A percentile compares a stretch with the other conserved stretches of the same genome.
Evolutionary conservation across 2,888 invertebrate genomes (phyloP).

Genomic region (Brenthis daphne): DNA sequence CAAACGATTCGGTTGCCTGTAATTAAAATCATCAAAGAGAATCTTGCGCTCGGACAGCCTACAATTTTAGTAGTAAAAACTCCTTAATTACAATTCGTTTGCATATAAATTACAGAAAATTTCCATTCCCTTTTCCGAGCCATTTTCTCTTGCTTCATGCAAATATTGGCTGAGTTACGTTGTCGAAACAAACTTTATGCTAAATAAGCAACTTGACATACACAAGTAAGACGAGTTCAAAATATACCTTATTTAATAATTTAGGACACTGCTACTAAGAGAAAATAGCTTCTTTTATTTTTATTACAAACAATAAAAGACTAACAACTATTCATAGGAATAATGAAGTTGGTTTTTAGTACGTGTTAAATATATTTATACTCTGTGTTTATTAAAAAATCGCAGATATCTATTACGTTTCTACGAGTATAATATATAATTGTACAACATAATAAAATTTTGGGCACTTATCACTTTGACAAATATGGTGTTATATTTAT

Average conservation of each 20-base stretch:
- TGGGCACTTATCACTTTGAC: too few relatives aligned
- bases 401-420: too few relatives aligned
- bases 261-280: conserved; percentile 11
- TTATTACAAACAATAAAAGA: not conserved
- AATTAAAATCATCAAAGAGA: conserved; percentile 38
- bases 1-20: conserved; percentile 29
- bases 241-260: conserved; percentile 13
- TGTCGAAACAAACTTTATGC: conserved; percentile 64
- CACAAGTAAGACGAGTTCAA: conserved; percentile 49
- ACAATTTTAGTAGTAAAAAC: conserved; percentile 52
- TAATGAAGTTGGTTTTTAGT: too few relatives aligned
- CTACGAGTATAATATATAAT: too few relatives aligned
- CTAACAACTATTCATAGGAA: too few relatives aligned
- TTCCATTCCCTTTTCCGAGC: conserved; percentile 63
- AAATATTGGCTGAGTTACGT: conserved; percentile 60
- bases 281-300: not conserved
- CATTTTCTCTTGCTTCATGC: conserved; percentile 65
- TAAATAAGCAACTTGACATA: conserved; percentile 63
- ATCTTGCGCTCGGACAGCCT: conserved; percentile 34
- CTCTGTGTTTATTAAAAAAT: too few relatives aligned
- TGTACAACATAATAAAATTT: too few relatives aligned
- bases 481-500: too few relatives aligned
- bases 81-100: conserved; percentile 73
- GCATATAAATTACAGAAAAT: conserved; percentile 73
- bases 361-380: too few relatives aligned